phyloP scores from a whole-genome alignment of 2,888 invertebrate species.

The Tipula confusa region DNA sequence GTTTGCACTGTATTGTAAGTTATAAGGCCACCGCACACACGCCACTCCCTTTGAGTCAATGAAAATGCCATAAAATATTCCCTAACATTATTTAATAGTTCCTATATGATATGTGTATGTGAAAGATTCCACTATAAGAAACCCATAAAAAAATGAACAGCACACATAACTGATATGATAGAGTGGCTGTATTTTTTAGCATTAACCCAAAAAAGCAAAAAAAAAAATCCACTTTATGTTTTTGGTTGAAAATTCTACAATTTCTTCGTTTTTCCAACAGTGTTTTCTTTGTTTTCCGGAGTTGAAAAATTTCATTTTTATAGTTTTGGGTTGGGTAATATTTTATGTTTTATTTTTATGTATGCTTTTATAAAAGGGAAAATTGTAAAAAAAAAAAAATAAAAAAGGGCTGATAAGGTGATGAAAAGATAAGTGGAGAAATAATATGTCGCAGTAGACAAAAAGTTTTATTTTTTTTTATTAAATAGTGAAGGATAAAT shows the following conservation, averaged over 20 bases:
- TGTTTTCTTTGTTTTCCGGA: background rate
- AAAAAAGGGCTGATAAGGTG: conserved; percentile 20
- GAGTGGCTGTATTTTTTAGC: background rate
- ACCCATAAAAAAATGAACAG: background rate
- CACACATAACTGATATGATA: background rate
- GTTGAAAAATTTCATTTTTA: background rate
- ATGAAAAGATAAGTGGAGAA: background rate
- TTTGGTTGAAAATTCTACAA: background rate
- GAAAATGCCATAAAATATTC: background rate
- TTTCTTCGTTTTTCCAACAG: background rate
- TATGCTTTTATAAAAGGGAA: background rate
- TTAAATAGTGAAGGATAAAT: no score
- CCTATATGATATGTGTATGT: background rate
- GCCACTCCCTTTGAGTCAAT: background rate
- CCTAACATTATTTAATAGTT: background rate
- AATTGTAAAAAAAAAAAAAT: no score
- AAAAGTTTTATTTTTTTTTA: background rate
- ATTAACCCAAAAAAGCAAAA: background rate
- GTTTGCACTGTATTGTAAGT: no score
- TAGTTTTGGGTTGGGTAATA: conserved; percentile 8
- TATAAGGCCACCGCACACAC: no score
- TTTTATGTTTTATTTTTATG: background rate
- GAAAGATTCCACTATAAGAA: background rate
- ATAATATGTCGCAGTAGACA: conserved; percentile 3
- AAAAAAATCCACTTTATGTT: background rate